A percentile compares a stretch with the other conserved stretches of the same genome.
Evolutionary conservation across 2,113 vertebrate genomes (phyloP).

Genomic region (Sus scrofa): DNA sequence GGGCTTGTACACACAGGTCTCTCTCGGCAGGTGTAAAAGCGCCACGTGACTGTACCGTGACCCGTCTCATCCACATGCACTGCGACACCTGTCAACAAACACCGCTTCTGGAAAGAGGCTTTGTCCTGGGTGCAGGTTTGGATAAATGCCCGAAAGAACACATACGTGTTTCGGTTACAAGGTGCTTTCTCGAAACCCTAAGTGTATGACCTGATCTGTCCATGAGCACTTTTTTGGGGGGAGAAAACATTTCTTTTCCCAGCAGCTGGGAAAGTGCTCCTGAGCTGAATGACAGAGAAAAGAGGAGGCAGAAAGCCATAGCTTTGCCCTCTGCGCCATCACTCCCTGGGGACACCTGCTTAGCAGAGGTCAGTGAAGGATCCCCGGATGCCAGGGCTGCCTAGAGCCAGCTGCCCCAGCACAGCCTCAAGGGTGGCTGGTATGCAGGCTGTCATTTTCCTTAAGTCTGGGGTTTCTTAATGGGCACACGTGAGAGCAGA

Average conservation of each 20-base stretch:
- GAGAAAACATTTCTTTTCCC: not conserved
- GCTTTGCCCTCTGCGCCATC: accelerated
- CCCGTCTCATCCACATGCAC: accelerated
- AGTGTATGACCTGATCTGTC: not conserved
- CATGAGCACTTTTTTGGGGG: not conserved
- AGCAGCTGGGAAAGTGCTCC: not conserved
- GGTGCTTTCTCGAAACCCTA: not conserved
- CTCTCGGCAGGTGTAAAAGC: not conserved
- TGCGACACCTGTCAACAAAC: not conserved
- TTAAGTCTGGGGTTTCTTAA: not conserved
- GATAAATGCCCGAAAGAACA: not conserved
- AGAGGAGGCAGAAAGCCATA: not conserved
- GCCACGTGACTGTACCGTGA: accelerated
- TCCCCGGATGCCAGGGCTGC: accelerated
- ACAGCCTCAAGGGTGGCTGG: not conserved
- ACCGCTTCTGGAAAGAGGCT: not conserved
- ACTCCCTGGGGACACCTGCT: not conserved
- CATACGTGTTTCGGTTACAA: not conserved
- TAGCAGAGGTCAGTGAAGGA: not conserved
- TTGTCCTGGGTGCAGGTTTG: not conserved
- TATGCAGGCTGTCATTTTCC: not conserved
- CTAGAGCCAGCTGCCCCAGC: accelerated
- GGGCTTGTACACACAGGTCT: accelerated
- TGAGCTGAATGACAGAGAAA: not conserved
- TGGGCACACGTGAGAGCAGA: not conserved